Evolutionary conservation across 2,797 vertebrate genomes (phyloP).

Genomic region (Lates japonicus): DNA sequence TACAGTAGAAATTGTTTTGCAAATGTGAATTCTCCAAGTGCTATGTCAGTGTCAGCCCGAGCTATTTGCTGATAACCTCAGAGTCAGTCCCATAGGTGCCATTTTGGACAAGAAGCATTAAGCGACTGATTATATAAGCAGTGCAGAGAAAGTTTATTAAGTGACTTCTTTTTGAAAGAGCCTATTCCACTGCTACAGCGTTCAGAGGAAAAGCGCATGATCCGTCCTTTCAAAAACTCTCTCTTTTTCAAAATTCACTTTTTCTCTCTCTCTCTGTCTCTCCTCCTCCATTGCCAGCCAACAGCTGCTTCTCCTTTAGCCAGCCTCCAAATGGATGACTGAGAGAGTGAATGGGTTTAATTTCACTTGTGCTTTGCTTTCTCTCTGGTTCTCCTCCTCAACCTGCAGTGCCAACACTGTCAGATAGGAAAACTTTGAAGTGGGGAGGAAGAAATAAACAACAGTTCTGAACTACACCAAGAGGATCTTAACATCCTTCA

Average conservation of each 20-base stretch:
- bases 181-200: constrained; percentile 20
- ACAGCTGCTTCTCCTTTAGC: constrained; percentile 78
- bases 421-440: constrained; percentile 40
- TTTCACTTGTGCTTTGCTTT: constrained; percentile 69
- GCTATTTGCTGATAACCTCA: constrained; percentile 21
- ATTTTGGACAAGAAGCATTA: constrained; percentile 24
- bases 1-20: constrained; percentile 22
- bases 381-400: constrained; percentile 45
- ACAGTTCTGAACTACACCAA: constrained; percentile 39
- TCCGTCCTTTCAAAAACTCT: constrained; percentile 43
- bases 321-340: constrained; percentile 72
- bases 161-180: constrained; percentile 36
- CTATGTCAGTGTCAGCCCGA: neutral
- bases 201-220: constrained; percentile 18
- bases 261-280: constrained; percentile 1
- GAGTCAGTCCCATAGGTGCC: neutral
- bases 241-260: constrained; percentile 14
- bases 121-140: constrained; percentile 30
- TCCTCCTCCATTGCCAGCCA: constrained; percentile 36
- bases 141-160: constrained; percentile 10
- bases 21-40: neutral
- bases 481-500: constrained; percentile 39
- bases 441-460: constrained; percentile 40
- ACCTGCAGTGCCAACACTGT: constrained; percentile 45
- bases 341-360: constrained; percentile 78